Base-by-base conservation (phyloP, 2,797 vertebrate species). In the Microhierax caerulescens region DNA sequence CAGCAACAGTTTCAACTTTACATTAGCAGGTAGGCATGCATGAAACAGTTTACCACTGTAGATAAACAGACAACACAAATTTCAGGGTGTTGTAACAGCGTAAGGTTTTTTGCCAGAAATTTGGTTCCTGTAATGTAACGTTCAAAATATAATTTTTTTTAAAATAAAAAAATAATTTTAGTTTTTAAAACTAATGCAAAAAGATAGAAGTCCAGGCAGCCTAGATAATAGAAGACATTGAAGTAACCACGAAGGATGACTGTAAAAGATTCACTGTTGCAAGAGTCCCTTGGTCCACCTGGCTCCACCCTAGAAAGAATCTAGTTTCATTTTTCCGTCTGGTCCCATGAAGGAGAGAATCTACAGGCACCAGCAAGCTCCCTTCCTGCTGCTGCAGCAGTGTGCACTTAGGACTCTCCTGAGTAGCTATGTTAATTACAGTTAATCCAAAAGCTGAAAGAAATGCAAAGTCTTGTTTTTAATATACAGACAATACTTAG, bases 1-100 rank as follows among this genome's bases (percentile, higher is more conserved):
- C 85, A 98, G 97, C 90, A 47, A 79, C 2, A 11, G 36, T 30
- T 83, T 95, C 92, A 94, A 75, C 92, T 93, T 95, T 17, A 87
- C 94, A 10, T 30, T 93, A 78, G 61, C 78, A 95, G 96, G 97
- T 98, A 94, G 19, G 95, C 19, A n/a, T 0, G 3, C 1, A 2
- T n/a, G 41, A 54, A 72, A 27, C 13, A 27, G 10, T 25, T 68
- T 45, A 53, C 53, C 21, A 30, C 39, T 51, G 50, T 16, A 0
- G 1, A 43, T 23, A 72, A 84, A 50, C 50, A 27, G 45, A 70
- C 47, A 10, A 27, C 12, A 68, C 16, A 22, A 68, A 50, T 60
- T 57, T 88, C 41, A 69, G 25, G 53, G 57, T 30, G 17, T 20
- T 64, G 2, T 30, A 84, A 57, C 23, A 28, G 23, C 16, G 9